These are phyloP conservation scores for Lineus longissimus DNA, from an alignment of 1,140 invertebrate species.

Conservation along the genomic window DNA sequence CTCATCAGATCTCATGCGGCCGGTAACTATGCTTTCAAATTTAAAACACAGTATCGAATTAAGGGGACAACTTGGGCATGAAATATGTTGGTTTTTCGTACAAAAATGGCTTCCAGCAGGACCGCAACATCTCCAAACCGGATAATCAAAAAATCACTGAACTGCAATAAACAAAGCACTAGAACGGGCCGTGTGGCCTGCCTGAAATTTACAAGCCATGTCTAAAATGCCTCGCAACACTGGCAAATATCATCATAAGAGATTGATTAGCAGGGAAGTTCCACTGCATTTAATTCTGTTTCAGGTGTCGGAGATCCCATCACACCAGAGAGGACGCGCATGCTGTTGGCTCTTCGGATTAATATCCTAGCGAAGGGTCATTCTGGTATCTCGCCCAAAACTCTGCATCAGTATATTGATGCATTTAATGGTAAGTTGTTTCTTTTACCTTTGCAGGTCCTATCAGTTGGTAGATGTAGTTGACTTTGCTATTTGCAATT, in stretches of 20 bases:
- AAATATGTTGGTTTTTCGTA: no score
- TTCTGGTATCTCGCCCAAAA: conserved; percentile 66
- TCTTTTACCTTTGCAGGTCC: not conserved
- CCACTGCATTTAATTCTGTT: not conserved
- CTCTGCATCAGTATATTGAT: conserved; percentile 63
- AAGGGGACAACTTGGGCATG: no score
- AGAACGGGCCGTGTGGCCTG: no score
- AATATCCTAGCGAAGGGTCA: conserved; percentile 72
- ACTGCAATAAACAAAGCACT: no score
- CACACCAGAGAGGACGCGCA: conserved; percentile 62
- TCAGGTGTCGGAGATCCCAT: conserved; percentile 66
- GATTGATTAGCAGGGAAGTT: not conserved
- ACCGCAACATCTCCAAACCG: no score
- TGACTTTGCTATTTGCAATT: no score
- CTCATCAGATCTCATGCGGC: conserved; percentile 69
- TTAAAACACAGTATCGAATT: no score
- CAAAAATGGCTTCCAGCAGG: no score
- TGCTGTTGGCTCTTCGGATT: conserved; percentile 69
- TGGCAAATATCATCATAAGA: no score
- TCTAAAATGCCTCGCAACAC: no score
- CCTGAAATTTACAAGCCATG: no score
- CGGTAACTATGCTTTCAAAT: conserved; percentile 35
- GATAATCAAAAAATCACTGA: no score
- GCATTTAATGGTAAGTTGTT: conserved; percentile 66
- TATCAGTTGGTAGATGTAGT: not conserved